phyloP scores from a whole-genome alignment of 2,797 vertebrate genomes.

The Pseudochirops corinnae region DNA sequence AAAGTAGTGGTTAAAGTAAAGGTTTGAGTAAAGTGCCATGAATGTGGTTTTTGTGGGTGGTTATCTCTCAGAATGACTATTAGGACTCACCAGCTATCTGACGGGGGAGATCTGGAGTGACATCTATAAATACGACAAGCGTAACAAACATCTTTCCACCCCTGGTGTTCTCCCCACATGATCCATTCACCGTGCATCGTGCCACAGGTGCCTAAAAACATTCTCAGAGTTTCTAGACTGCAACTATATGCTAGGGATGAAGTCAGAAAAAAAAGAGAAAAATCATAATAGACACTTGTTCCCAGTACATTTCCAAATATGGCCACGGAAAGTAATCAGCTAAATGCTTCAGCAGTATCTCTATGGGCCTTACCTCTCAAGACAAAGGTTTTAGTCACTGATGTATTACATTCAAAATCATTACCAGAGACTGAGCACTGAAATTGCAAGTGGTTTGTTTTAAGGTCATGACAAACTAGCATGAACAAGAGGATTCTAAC shows the following conservation, averaged over 20 bases:
- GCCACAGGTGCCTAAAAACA: not conserved
- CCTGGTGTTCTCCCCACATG: slow-evolving; percentile 35
- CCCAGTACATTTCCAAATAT: not conserved
- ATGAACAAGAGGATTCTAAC: slow-evolving; percentile 71
- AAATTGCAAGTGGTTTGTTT: slow-evolving; percentile 36
- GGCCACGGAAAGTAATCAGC: not conserved
- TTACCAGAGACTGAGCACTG: slow-evolving; percentile 16
- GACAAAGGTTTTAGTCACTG: not conserved
- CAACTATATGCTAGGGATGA: not conserved
- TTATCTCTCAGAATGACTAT: slow-evolving; percentile 81
- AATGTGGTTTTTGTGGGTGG: slow-evolving; percentile 89
- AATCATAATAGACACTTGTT: not conserved
- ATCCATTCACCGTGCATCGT: slow-evolving; percentile 60
- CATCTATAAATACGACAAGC: not conserved
- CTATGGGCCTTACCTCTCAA: not conserved
- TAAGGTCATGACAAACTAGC: slow-evolving; percentile 69
- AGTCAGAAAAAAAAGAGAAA: not conserved
- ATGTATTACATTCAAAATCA: slow-evolving; percentile 4
- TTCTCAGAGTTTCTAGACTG: not conserved
- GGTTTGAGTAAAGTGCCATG: slow-evolving; percentile 87
- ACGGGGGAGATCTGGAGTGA: slow-evolving; percentile 76
- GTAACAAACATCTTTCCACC: slow-evolving; percentile 73
- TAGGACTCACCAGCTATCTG: slow-evolving; percentile 73
- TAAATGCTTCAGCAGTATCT: not conserved
- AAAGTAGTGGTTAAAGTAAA: slow-evolving; percentile 86